phyloP scores from a whole-genome alignment of 2,113 vertebrate species.

The Origma solitaria region DNA sequence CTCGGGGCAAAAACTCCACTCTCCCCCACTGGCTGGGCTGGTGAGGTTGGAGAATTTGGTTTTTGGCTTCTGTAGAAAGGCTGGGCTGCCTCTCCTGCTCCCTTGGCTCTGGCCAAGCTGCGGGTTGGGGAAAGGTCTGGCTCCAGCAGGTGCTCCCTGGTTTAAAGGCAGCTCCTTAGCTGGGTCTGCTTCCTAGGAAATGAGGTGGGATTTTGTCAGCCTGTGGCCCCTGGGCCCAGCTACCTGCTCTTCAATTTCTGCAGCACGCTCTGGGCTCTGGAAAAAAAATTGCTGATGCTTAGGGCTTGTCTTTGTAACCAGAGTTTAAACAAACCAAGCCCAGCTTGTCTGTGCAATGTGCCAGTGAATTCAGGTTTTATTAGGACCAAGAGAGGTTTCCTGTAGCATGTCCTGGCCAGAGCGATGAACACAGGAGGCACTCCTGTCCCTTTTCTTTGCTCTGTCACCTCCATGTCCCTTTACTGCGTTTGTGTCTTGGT shows the following conservation, averaged over 20 bases:
- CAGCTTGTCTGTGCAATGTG: not conserved
- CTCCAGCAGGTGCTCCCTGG: not conserved
- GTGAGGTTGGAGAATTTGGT: not conserved
- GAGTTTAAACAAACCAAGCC: not conserved
- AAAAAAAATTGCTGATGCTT: not conserved
- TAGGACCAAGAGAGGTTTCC: not conserved
- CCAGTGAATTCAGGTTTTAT: not conserved
- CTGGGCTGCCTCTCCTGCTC: not conserved
- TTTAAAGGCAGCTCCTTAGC: not conserved
- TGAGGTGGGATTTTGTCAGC: not conserved
- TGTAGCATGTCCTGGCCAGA: not conserved
- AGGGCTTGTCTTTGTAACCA: not conserved
- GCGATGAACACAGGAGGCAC: not conserved
- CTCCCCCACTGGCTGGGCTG: not conserved
- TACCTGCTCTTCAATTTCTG: not conserved
- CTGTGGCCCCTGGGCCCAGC: not conserved
- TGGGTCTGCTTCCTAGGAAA: not conserved
- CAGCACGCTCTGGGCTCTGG: not conserved
- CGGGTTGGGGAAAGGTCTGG: not conserved
- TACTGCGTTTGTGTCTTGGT: not conserved
- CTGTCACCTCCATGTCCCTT: not conserved
- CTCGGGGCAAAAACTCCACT: not conserved
- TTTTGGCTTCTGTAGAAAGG: not conserved
- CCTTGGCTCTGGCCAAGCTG: accelerated
- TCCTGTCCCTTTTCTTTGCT: not conserved